Conservation (phyloP, 2,797 vertebrate species). For the Paguma larvata region DNA sequence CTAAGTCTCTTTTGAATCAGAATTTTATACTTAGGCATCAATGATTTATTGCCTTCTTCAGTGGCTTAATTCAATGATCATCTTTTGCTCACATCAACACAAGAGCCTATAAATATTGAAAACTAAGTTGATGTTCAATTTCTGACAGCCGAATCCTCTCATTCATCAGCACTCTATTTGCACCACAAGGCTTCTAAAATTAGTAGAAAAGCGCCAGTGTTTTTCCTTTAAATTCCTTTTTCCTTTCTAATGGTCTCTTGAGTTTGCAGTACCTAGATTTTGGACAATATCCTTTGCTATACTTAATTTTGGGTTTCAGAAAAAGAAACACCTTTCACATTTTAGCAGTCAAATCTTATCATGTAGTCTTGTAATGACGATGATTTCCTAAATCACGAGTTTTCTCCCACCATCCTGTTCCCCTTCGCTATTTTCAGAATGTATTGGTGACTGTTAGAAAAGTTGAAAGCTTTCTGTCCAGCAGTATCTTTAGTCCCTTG, state of each 20-base stretch:
- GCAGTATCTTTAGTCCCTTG: background rate
- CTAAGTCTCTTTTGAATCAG: background rate
- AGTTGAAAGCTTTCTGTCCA: background rate
- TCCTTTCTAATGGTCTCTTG: background rate
- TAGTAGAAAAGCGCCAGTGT: background rate
- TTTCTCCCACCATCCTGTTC: background rate
- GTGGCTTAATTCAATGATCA: background rate
- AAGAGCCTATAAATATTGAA: background rate
- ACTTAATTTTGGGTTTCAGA: conserved; percentile 35
- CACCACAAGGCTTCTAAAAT: background rate
- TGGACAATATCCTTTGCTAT: background rate
- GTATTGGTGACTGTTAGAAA: background rate
- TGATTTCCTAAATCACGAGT: background rate
- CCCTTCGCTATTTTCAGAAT: background rate
- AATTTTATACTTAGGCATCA: background rate
- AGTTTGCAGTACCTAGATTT: background rate
- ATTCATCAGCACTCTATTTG: background rate
- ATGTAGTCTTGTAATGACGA: background rate
- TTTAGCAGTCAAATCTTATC: conserved; percentile 27
- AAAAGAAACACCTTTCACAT: background rate
- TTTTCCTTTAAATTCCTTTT: background rate
- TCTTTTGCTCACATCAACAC: background rate
- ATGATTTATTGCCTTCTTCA: background rate
- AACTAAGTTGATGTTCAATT: background rate
- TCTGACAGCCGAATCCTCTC: background rate